phyloP scores from a whole-genome alignment of 2,797 vertebrate genomes.

The Coranthus polyacanthus region DNA sequence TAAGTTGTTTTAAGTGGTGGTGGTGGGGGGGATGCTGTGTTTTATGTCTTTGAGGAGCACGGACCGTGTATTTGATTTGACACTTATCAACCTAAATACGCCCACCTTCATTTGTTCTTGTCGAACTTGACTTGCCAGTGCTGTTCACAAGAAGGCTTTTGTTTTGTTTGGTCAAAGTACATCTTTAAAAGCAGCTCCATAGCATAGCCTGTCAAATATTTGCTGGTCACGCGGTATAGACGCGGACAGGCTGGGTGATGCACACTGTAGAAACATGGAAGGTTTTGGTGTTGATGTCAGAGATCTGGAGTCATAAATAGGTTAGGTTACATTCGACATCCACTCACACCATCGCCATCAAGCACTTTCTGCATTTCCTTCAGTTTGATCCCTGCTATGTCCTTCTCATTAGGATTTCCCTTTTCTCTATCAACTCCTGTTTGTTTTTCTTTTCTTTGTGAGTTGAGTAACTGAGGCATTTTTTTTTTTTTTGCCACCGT shows the following conservation, averaged over 20 bases:
- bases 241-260: not conserved
- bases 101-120: conserved; percentile 3
- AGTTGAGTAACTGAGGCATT: not conserved
- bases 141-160: not conserved
- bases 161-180: conserved; percentile 40
- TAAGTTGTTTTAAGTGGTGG: not conserved
- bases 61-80: conserved; percentile 1
- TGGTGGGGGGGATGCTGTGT: no score
- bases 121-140: not conserved
- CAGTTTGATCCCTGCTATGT: conserved; percentile 23
- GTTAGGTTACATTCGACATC: conserved; percentile 1
- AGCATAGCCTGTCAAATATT: conserved; percentile 40
- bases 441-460: not conserved
- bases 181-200: conserved; percentile 13
- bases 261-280: no score
- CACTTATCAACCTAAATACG: conserved; percentile 22
- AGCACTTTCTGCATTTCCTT: conserved; percentile 4
- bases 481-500: not conserved
- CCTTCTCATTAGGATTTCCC: not conserved
- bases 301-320: conserved; percentile 18
- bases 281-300: not conserved
- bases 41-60: no score
- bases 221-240: conserved; percentile 37
- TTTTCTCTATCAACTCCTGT: not conserved
- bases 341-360: no score